Evolutionary conservation across 2,797 vertebrate genomes (phyloP).

Genomic region (Cottoperca gobio): DNA sequence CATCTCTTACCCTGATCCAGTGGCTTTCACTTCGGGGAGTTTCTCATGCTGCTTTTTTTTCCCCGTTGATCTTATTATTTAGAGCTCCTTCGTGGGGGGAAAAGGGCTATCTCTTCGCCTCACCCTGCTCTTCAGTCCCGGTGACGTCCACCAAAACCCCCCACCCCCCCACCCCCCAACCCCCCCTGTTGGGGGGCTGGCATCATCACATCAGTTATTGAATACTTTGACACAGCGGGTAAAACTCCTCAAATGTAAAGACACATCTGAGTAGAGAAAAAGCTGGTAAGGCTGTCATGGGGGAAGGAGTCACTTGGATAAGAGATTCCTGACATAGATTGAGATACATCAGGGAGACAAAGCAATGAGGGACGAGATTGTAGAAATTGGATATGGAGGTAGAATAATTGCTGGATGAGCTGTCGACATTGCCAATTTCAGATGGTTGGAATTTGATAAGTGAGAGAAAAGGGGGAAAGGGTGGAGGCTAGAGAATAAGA

Average conservation of each 20-base stretch:
- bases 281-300: conserved; percentile 41
- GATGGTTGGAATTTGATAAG: conserved; percentile 54
- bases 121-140: conserved; percentile 64
- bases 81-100: conserved; percentile 61
- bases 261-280: conserved; percentile 54
- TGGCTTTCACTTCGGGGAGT: conserved; percentile 65
- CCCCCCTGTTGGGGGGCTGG: conserved; percentile 68
- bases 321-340: conserved; percentile 60
- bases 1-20: conserved; percentile 61
- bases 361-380: conserved; percentile 48
- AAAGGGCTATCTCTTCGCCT: conserved; percentile 62
- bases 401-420: conserved; percentile 40
- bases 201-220: conserved; percentile 64
- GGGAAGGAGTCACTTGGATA: conserved; percentile 35
- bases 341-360: conserved; percentile 65
- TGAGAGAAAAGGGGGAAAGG: conserved; percentile 44
- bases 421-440: conserved; percentile 48
- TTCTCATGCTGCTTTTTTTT: conserved; percentile 61
- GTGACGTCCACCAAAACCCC: no score
- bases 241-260: conserved; percentile 60
- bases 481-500: conserved; percentile 47
- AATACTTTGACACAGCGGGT: conserved; percentile 70
- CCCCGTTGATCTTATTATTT: conserved; percentile 78
- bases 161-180: no score
- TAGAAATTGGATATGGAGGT: conserved; percentile 46